Base-by-base conservation (phyloP, 2,113 vertebrate genomes). In the Fukomys damarensis region DNA sequence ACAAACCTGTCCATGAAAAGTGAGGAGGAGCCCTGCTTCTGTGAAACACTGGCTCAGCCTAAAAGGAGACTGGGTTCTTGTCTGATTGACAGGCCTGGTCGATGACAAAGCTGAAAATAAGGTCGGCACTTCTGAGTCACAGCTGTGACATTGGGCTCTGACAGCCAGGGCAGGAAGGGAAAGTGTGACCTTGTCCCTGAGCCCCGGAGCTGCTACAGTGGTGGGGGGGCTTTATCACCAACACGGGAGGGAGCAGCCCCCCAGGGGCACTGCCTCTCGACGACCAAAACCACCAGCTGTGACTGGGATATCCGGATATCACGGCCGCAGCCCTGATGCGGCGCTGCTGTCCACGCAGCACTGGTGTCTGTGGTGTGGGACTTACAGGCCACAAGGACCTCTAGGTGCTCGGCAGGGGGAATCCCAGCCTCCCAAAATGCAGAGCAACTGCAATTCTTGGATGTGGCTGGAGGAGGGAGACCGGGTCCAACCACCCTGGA, bases 21-120 rank as follows among this genome's bases (percentile, higher is more conserved):
- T n/a, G 49, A 22, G 26, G 30, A 79, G 38, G 82, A 58, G 86
- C 80, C 70, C n/a, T 1, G 16, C 41, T 13, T 2, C n/a, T 35
- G 49, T 16, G 7, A 68, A 49, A 61, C 0, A 24, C 0, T 24
- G 46, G 52, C 54, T 0, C 17, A 0, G 19, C n/a, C 2, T 0
- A 1, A n/a, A 56, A 70, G 58, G 49, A 30, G 80, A 58, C 9
- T 63, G 12, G 65, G 24, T 2, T 7, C 80, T 9, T 7, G 0
- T 11, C 70, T 65, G 91, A 94, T 1, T 46, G 88, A n/a, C 74
- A 11, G 70, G n/a, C 35, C 65, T 70, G 5, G 0, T 26, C 7
- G 74, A 16, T 46, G 52, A 38, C 65, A 52, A 46, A 49, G 38
- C 77, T 24, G 38, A 52, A 30, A 61, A 12, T 17, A 0, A 3